Conservation (phyloP, 2,797 vertebrate species). For the Bovichtus diacanthus region DNA sequence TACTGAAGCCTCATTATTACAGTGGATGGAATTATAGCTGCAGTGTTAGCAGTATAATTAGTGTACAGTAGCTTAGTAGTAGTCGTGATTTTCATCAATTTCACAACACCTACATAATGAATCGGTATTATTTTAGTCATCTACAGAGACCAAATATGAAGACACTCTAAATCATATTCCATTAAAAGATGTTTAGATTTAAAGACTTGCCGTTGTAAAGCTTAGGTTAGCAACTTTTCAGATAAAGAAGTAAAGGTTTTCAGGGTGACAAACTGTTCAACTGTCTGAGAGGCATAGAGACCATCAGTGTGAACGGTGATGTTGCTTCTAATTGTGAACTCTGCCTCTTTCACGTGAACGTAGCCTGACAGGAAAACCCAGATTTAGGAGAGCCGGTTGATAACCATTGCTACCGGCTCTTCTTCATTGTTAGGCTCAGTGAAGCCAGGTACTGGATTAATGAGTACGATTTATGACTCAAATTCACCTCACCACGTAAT, state of each 20-base stretch:
- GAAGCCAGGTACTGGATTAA: too few relatives aligned
- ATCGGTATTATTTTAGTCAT: too few relatives aligned
- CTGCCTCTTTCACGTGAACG: too few relatives aligned
- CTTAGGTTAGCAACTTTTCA: neutral
- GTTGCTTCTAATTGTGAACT: too few relatives aligned
- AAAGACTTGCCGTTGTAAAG: neutral
- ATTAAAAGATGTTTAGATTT: neutral
- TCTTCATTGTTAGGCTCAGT: too few relatives aligned
- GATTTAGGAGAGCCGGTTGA: too few relatives aligned
- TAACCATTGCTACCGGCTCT: too few relatives aligned
- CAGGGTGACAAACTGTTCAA: neutral
- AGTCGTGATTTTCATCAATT: too few relatives aligned
- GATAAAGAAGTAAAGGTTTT: neutral
- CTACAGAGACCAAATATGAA: too few relatives aligned
- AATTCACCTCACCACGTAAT: neutral
- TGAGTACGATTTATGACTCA: neutral
- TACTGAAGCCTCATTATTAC: neutral
- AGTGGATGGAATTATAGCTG: neutral
- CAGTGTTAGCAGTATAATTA: neutral
- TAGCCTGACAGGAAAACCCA: too few relatives aligned
- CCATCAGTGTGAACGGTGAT: neutral
- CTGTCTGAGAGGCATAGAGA: neutral
- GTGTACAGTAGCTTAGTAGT: neutral
- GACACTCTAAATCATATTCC: too few relatives aligned
- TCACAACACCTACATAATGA: too few relatives aligned